phyloP scores from a whole-genome alignment of 2,113 vertebrate genomes.

The Rutilus rutilus region DNA sequence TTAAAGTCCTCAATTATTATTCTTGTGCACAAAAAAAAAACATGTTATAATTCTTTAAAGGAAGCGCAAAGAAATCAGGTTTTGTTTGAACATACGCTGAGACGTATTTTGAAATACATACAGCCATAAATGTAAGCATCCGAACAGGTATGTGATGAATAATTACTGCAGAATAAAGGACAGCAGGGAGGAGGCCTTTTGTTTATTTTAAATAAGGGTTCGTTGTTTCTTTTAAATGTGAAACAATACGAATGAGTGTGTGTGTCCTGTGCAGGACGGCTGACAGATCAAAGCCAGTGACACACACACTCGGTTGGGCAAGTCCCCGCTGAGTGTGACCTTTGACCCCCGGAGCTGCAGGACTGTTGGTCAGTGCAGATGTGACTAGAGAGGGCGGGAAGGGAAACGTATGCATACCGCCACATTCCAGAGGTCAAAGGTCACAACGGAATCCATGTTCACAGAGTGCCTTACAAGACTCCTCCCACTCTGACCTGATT shows the following conservation, averaged over 20 bases:
- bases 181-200: background rate
- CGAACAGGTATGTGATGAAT: background rate
- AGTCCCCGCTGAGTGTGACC: constrained; percentile 67
- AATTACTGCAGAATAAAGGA: background rate
- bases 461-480: background rate
- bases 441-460: constrained; percentile 2
- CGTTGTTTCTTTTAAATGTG: constrained; percentile 4
- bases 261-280: constrained; percentile 48
- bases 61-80: background rate
- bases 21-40: background rate
- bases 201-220: constrained; percentile 21
- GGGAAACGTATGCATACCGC: constrained; percentile 52
- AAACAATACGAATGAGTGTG: constrained; percentile 15
- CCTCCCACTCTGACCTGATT: constrained; percentile 20
- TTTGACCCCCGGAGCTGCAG: constrained; percentile 64
- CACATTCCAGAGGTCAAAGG: constrained; percentile 46
- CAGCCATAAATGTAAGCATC: background rate
- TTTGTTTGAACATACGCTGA: background rate
- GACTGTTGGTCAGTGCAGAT: constrained; percentile 39
- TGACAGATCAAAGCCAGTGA: constrained; percentile 55
- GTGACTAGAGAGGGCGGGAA: constrained; percentile 37
- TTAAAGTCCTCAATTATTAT: constrained; percentile 18
- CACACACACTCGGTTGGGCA: constrained; percentile 57
- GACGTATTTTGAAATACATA: background rate
- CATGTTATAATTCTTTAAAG: background rate